These are phyloP conservation scores for Ardeotis arabs DNA, from an alignment of 2,113 vertebrate species.

Conservation along the genomic window DNA sequence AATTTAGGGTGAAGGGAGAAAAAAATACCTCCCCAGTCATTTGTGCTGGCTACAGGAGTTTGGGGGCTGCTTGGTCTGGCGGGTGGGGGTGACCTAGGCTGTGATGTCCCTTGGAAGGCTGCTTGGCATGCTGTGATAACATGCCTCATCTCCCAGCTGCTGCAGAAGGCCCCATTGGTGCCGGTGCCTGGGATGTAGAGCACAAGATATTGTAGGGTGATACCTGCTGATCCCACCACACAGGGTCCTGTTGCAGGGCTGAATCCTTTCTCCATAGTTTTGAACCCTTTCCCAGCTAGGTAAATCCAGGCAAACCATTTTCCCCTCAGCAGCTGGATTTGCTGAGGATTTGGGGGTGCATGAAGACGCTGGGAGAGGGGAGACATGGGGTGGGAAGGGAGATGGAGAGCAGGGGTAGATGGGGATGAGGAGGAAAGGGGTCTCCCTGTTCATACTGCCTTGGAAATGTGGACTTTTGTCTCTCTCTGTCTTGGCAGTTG, in stretches of 20 bases:
- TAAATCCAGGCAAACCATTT: background rate
- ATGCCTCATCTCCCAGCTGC: fast-evolving
- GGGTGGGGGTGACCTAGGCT: background rate
- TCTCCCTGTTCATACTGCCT: background rate
- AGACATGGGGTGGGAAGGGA: background rate
- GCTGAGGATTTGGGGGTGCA: background rate
- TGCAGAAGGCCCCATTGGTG: background rate
- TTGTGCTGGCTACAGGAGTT: background rate
- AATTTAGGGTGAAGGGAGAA: constrained; percentile 48
- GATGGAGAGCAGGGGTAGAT: background rate
- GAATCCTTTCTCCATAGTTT: background rate
- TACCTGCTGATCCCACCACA: background rate
- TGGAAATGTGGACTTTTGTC: background rate
- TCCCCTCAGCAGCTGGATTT: background rate
- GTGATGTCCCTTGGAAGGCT: background rate
- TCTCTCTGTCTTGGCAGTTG: background rate
- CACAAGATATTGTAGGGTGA: fast-evolving
- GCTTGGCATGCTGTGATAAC: background rate
- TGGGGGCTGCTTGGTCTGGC: background rate
- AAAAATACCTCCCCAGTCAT: background rate
- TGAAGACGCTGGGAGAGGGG: background rate
- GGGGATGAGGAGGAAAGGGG: background rate
- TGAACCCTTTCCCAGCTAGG: background rate
- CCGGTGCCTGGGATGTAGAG: background rate
- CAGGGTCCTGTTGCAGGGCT: background rate